Conservation (phyloP, 2,113 vertebrate genomes). For the Prunella fulvescens region DNA sequence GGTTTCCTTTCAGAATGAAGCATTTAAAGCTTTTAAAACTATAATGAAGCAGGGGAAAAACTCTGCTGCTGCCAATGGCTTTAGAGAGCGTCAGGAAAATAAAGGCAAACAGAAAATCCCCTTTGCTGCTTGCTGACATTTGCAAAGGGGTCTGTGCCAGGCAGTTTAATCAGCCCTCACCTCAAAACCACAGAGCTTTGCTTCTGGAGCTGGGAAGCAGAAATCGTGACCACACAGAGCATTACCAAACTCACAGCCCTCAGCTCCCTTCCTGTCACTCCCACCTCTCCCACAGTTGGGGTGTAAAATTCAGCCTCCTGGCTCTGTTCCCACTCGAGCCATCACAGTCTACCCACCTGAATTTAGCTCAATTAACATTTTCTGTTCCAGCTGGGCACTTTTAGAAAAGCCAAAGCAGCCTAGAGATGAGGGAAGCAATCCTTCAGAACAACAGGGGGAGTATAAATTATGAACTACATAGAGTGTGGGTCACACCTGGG, state of each 20-base stretch:
- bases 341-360: background rate
- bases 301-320: background rate
- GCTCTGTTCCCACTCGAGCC: background rate
- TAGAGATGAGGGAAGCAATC: background rate
- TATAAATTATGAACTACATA: background rate
- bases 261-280: background rate
- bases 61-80: background rate
- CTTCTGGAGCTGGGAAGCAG: background rate
- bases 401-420: background rate
- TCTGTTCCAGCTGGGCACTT: background rate
- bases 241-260: background rate
- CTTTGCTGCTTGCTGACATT: constrained; percentile 10
- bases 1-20: constrained; percentile 14
- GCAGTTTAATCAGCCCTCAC: constrained; percentile 15
- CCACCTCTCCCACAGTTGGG: background rate
- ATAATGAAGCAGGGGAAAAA: constrained; percentile 37
- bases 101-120: background rate
- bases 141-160: background rate
- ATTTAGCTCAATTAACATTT: background rate
- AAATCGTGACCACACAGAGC: background rate
- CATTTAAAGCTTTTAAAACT: constrained; percentile 40
- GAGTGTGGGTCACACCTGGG: accelerated
- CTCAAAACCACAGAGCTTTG: constrained; percentile 43
- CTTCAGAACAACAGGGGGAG: background rate
- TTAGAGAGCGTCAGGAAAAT: background rate